phyloP scores from a whole-genome alignment of 2,888 invertebrate species.

The Quadroppia sp. region DNA sequence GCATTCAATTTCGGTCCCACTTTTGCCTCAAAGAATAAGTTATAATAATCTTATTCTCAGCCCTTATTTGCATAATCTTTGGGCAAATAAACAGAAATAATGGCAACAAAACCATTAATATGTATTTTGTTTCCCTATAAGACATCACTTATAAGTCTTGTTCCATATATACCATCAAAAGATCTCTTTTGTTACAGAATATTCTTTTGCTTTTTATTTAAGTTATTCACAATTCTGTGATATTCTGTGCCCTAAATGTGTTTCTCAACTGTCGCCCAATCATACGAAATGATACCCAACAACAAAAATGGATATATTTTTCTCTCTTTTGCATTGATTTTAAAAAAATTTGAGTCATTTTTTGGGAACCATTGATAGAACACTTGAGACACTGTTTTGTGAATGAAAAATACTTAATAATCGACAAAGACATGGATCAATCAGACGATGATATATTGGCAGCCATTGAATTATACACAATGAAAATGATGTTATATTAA shows the following conservation, averaged over 20 bases:
- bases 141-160: background rate
- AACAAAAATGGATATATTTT: background rate
- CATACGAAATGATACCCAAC: too few relatives aligned
- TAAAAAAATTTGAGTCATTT: background rate
- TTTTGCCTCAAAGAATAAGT: background rate
- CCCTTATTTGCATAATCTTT: conserved; percentile 23
- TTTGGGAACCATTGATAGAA: background rate
- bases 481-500: too few relatives aligned
- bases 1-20: background rate
- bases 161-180: background rate
- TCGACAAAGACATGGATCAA: background rate
- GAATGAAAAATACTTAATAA: background rate
- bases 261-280: too few relatives aligned
- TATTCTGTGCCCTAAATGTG: background rate
- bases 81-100: conserved; percentile 21
- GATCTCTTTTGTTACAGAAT: background rate
- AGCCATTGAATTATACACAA: too few relatives aligned
- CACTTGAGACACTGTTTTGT: background rate
- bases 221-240: background rate
- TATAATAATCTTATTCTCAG: conserved; percentile 16
- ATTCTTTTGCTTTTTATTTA: background rate
- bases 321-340: background rate
- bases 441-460: background rate
- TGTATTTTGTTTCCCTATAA: background rate
- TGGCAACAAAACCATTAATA: conserved; percentile 23